A percentile compares a stretch with the other conserved stretches of the same genome.
These are phyloP conservation scores for Actinopyga echinites DNA, from an alignment of 53 echinoderm and acorn worm species.

Conservation along the genomic window DNA sequence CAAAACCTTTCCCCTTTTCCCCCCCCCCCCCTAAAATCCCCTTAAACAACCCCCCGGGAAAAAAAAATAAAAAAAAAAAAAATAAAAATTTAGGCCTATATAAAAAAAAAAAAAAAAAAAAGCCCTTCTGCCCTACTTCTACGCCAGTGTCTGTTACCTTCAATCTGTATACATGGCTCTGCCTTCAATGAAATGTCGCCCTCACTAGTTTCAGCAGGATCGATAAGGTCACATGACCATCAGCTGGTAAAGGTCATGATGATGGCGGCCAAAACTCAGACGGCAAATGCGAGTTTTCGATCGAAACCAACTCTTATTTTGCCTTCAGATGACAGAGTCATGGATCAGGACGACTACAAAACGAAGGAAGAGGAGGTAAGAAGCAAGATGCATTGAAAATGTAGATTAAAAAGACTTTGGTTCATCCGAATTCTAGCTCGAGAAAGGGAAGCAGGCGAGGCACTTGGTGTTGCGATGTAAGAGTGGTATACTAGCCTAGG, in stretches of 20 bases:
- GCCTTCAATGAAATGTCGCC: neutral
- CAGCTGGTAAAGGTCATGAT: slow-evolving; percentile 47
- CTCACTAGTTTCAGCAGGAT: neutral
- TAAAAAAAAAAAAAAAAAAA: no score
- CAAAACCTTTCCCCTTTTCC: no score
- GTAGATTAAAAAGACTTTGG: neutral
- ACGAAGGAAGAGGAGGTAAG: slow-evolving; percentile 41
- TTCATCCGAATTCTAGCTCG: neutral
- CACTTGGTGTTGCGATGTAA: slow-evolving; percentile 3
- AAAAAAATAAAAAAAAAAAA: no score
- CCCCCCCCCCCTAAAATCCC: no score
- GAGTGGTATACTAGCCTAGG: neutral
- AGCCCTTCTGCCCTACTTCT: no score
- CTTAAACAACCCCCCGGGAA: no score
- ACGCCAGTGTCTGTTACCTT: no score
- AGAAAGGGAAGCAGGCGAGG: slow-evolving; percentile 25
- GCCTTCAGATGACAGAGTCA: slow-evolving; percentile 27
- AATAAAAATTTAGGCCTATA: no score
- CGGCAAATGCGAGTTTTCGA: neutral
- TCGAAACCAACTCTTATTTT: slow-evolving; percentile 34
- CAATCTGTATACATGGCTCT: neutral
- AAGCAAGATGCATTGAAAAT: slow-evolving; percentile 8
- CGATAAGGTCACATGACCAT: slow-evolving; percentile 44
- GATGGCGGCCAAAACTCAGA: slow-evolving; percentile 37
- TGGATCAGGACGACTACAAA: slow-evolving; percentile 36